Base-by-base conservation (phyloP, 2,113 vertebrate species). In the Serilophus lunatus region DNA sequence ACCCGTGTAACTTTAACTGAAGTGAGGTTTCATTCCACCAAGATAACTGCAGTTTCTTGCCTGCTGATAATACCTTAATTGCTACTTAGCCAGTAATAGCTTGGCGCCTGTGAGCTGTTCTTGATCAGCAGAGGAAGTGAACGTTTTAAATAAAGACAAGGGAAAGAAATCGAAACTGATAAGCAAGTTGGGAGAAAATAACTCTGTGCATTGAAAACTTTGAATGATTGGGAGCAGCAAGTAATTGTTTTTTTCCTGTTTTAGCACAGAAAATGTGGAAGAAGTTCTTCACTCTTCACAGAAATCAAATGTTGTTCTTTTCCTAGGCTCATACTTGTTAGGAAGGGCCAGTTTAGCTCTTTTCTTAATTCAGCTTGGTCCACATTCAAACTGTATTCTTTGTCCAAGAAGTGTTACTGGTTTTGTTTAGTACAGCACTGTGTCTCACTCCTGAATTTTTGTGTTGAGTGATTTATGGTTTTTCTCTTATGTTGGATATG, bases 1-100 rank as follows among this genome's bases (percentile, higher is more conserved):
- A 82, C 89, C 74, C 54, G 28, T 38, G 6, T 89, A 61, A 70
- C 71, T 68, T 88, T 13, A 35, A 20, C 6, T 74, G 31, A 85
- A 79, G 42, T 59, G 31, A 78, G 9, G 9, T 70, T 90, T 74
- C 45, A 17, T 85, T 76, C 50, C 85, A 5, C 31, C 9, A 45
- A 63, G 57, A 56, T 83, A 88, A 70, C n/a, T 90, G 65, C 16
- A 72, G 33, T 90, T 96, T 92, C 80, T 93, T 90, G 71, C 42
- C 31, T 86, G 59, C 71, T 86, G 77, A 49, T 93, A 82, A 68
- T 14, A 8, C 64, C 49, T 93, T 79, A 71, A 86, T 92, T 86
- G 51, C 64, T 94, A 45, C 59, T 70, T 82, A 86, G 44, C 59
- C 75, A 31, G 38, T 82, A 59, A 13, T 47, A 40, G 23, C 18